Percentiles rank a stretch among this genome's conserved stretches.
These are phyloP conservation scores for Hydrochoerus hydrochaeris DNA, from an alignment of 2,113 vertebrate species.

Conservation along the genomic window DNA sequence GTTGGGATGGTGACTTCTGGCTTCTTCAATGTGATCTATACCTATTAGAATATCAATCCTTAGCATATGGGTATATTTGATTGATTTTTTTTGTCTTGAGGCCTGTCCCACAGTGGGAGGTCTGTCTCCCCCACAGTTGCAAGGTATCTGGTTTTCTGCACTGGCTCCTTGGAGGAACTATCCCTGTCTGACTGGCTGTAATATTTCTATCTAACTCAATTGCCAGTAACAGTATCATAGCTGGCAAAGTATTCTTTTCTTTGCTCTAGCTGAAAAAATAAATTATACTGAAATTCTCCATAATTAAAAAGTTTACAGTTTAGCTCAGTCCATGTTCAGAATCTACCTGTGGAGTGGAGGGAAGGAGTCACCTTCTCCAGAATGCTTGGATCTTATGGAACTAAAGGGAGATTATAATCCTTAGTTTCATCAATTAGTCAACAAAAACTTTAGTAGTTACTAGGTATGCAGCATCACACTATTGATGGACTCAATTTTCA, in stretches of 20 bases:
- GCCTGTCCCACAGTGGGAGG: too few relatives aligned
- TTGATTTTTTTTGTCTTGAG: too few relatives aligned
- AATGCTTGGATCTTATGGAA: background rate
- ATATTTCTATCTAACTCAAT: too few relatives aligned
- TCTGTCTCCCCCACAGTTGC: too few relatives aligned
- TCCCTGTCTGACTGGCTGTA: too few relatives aligned
- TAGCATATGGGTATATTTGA: too few relatives aligned
- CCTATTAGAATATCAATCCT: too few relatives aligned
- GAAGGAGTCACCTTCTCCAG: background rate
- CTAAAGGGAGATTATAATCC: background rate
- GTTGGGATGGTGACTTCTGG: too few relatives aligned
- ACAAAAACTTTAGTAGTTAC: background rate
- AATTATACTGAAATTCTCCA: background rate
- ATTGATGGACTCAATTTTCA: background rate
- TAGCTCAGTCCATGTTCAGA: background rate
- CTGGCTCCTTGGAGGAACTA: too few relatives aligned
- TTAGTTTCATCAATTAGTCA: background rate
- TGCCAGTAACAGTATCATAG: background rate
- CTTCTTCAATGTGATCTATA: too few relatives aligned
- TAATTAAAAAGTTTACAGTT: background rate
- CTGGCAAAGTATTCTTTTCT: background rate
- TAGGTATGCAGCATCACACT: background rate
- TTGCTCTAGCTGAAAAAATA: background rate
- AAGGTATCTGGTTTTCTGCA: too few relatives aligned
- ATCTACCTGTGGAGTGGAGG: background rate